These are phyloP conservation scores for Lethenteron camtschaticum DNA, from an alignment of 2,113 vertebrate genomes.

Conservation along the genomic window DNA sequence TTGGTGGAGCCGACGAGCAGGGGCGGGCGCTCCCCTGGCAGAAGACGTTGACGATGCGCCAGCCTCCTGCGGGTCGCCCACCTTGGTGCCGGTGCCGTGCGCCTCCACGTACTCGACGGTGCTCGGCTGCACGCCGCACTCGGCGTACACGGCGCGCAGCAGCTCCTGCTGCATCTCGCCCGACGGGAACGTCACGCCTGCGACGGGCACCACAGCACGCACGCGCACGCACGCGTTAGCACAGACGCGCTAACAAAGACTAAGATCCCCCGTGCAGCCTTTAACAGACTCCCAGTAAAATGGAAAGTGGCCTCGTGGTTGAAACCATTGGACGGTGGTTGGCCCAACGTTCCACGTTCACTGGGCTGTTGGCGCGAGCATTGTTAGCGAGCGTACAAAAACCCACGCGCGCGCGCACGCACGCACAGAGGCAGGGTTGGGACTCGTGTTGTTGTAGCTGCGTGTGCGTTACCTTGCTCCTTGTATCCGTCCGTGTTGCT, in stretches of 20 bases:
- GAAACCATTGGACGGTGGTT: neutral
- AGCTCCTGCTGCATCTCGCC: conserved; percentile 51
- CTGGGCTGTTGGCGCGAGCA: too few species aligned
- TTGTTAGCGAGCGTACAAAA: too few species aligned
- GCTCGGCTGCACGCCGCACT: conserved; percentile 24
- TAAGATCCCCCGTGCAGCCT: conserved; percentile 2
- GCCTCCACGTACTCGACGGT: conserved; percentile 76
- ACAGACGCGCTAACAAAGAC: neutral
- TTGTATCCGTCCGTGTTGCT: conserved; percentile 83
- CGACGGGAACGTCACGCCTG: conserved; percentile 82
- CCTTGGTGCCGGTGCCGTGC: conserved; percentile 89
- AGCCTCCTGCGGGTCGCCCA: conserved; percentile 77
- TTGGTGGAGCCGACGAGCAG: conserved; percentile 76
- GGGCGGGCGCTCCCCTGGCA: conserved; percentile 29
- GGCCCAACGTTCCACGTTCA: too few species aligned
- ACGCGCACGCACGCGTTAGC: neutral
- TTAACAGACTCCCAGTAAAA: neutral
- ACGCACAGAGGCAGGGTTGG: too few species aligned
- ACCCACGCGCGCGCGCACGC: too few species aligned
- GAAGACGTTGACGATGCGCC: conserved; percentile 39
- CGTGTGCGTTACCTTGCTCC: conserved; percentile 44
- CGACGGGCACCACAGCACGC: neutral
- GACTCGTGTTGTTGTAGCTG: too few species aligned
- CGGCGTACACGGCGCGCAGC: conserved; percentile 36
- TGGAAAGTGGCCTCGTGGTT: neutral